Base-by-base conservation (phyloP, 2,113 vertebrate genomes). In the Panthera tigris region DNA sequence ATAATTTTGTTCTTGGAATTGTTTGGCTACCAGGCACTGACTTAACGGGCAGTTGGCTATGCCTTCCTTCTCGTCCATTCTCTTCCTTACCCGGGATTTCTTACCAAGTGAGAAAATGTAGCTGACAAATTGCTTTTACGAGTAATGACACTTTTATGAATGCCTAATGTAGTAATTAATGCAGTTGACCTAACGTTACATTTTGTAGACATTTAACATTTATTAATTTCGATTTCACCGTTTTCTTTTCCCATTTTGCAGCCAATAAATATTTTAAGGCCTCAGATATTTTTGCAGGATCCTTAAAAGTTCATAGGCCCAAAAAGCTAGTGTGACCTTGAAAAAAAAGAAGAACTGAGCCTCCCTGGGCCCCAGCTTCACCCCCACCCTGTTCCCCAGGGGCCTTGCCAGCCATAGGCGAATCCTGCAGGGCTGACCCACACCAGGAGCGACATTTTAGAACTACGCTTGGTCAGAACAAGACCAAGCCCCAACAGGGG, bases 181-280 rank as follows among this genome's bases (percentile, higher is more conserved):
- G 89, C 82, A 6, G 15, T 61, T 79, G 94, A 95, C 97, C 97
- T 82, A 63, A 39, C 2, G 68, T 79, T 85, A 89, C 76, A 76
- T 82, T 95, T 52, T n/a, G 91, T 80, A 82, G 95, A 86, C 97
- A 65, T 86, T 97, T 95, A 94, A 91, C 94, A 87, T 96, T 87
- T 95, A 96, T 97, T 97, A 39, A 97, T 92, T 95, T 95, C 5
- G 5, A 95, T 92, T 92, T 93, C 79, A 2, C 93, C 11, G n/a
- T 96, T 95, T 96, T 94, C 93, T 90, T 92, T 85, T 85, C 95
- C 85, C 89, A 87, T 52, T 80, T 89, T 63, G 92, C 29, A 71
- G 87, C 65, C 69, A 48, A 95, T 92, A 84, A 90, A 92, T 96
- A 97, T 89, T 92, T 90, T 89, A 95, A 94, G 63, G 50, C 14